Percentiles rank a stretch among this genome's conserved stretches.
phyloP scores from a whole-genome alignment of 2,113 vertebrate genomes.

The Oreotragus oreotragus region DNA sequence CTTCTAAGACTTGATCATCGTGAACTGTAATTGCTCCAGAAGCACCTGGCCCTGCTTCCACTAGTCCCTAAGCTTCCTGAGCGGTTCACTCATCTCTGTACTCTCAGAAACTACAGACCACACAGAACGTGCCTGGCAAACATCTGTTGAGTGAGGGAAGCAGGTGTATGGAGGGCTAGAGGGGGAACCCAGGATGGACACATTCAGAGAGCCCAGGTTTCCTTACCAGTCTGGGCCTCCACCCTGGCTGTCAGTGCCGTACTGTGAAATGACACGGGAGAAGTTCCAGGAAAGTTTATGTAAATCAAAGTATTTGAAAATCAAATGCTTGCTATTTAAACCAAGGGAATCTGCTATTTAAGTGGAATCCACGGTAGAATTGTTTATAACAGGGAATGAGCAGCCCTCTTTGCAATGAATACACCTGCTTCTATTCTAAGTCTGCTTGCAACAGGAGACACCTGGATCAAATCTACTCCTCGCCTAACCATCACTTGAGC shows the following conservation, averaged over 20 bases:
- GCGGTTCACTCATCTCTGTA: neutral
- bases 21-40: neutral
- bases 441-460: neutral
- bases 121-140: neutral
- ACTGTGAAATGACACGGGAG: neutral
- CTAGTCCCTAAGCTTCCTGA: neutral
- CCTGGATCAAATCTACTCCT: neutral
- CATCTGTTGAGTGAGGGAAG: neutral
- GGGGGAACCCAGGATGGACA: neutral
- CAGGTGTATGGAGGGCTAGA: neutral
- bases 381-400: neutral
- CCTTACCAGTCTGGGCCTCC: neutral
- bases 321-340: conserved; percentile 36
- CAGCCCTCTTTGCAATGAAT: neutral
- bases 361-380: neutral
- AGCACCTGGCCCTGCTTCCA: neutral
- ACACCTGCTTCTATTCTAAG: neutral
- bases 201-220: neutral
- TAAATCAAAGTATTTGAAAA: conserved; percentile 28
- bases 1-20: neutral
- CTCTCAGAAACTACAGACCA: neutral
- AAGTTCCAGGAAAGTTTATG: conserved; percentile 19
- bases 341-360: neutral
- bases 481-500: neutral
- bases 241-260: neutral